phyloP scores from a whole-genome alignment of 1,140 invertebrate genomes.

The Scaptomyza graminum region DNA sequence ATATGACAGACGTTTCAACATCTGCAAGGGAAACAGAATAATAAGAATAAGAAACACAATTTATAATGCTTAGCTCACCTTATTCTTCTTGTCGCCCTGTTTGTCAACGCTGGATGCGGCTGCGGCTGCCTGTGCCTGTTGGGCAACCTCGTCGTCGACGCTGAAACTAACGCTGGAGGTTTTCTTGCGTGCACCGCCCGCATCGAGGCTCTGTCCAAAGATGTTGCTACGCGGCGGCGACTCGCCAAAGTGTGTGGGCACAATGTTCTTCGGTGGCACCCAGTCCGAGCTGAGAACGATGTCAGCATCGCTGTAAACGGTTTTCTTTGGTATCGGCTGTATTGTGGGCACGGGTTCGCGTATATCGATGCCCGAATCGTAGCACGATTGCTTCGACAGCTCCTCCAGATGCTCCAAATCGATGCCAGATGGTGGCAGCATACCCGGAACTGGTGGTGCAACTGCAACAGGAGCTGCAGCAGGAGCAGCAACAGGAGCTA shows the following conservation, averaged over 20 bases:
- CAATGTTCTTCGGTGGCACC: conserved; percentile 91
- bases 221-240: conserved; percentile 83
- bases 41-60: no score
- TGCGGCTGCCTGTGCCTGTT: conserved; percentile 74
- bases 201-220: conserved; percentile 69
- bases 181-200: conserved; percentile 86
- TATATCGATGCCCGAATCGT: conserved; percentile 95
- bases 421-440: conserved; percentile 58
- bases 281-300: conserved; percentile 92
- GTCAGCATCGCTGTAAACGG: conserved; percentile 92
- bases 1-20: conserved; percentile 95
- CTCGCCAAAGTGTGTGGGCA: conserved; percentile 86
- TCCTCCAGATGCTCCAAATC: conserved; percentile 79
- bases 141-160: conserved; percentile 85
- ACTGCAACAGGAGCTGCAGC: not conserved
- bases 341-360: conserved; percentile 88
- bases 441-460: conserved; percentile 27
- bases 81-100: conserved; percentile 86
- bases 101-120: conserved; percentile 85
- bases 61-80: conserved; percentile 84
- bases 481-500: no score
- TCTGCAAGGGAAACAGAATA: conserved; percentile 85
- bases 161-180: conserved; percentile 90
- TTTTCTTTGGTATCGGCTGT: conserved; percentile 84
- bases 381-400: conserved; percentile 89